These are phyloP conservation scores for Limnephilus lunatus DNA, from an alignment of 2,888 invertebrate species.

Conservation along the genomic window DNA sequence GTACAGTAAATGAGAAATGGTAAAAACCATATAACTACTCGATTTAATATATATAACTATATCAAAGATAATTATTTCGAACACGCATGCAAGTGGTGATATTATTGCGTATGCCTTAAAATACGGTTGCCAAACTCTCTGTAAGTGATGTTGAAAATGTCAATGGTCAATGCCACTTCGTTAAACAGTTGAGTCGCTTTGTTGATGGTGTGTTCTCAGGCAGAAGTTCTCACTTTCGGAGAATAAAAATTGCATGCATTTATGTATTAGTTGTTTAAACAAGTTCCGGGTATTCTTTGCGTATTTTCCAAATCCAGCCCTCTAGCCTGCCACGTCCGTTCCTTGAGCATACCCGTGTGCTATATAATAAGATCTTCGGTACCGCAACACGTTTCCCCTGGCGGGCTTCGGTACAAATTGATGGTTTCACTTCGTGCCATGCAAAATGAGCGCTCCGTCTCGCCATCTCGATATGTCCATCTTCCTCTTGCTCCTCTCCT, in stretches of 20 bases:
- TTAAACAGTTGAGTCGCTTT: too few relatives aligned
- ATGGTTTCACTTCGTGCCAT: slow-evolving; percentile 66
- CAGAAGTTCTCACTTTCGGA: too few relatives aligned
- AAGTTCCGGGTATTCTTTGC: background rate
- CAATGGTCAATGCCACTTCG: too few relatives aligned
- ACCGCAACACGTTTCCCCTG: slow-evolving; percentile 64
- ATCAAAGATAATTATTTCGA: too few relatives aligned
- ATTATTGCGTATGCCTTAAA: too few relatives aligned
- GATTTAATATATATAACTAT: too few relatives aligned
- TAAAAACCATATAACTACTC: too few relatives aligned
- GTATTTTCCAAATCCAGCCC: background rate
- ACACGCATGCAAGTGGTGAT: too few relatives aligned
- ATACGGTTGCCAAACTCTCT: too few relatives aligned
- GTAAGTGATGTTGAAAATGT: too few relatives aligned
- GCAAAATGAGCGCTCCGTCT: slow-evolving; percentile 63
- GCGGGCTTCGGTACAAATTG: slow-evolving; percentile 64
- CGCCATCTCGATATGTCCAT: slow-evolving; percentile 49
- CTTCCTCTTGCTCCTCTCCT: slow-evolving; percentile 41
- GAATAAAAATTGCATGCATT: background rate
- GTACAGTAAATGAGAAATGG: too few relatives aligned
- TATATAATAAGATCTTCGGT: slow-evolving; percentile 38
- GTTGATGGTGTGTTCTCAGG: too few relatives aligned
- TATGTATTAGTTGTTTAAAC: background rate
- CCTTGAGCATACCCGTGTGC: slow-evolving; percentile 21
- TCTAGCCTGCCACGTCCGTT: background rate